Evolutionary conservation across 1,140 invertebrate genomes (phyloP).

Genomic region (Sitodiplosis mosellana): DNA sequence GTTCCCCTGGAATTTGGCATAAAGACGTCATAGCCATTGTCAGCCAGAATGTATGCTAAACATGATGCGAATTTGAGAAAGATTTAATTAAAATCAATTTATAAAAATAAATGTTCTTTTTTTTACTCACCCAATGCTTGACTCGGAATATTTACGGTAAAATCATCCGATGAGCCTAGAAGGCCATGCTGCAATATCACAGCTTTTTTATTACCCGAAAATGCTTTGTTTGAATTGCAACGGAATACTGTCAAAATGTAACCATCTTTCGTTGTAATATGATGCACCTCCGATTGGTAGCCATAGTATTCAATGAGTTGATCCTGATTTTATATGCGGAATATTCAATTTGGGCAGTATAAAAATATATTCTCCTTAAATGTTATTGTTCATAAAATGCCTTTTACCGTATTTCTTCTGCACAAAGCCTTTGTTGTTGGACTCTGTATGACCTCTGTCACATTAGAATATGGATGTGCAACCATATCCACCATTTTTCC

Average conservation of each 20-base stretch:
- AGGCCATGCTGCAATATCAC: slow-evolving; percentile 41
- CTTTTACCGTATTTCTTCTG: too few species aligned
- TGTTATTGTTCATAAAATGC: too few species aligned
- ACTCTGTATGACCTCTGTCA: too few species aligned
- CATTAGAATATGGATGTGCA: too few species aligned
- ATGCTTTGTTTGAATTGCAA: not conserved
- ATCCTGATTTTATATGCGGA: too few species aligned
- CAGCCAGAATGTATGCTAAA: slow-evolving; percentile 44
- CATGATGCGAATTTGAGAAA: slow-evolving; percentile 29
- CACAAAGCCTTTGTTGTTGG: too few species aligned
- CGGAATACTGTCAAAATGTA: slow-evolving; percentile 26
- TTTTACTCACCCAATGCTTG: slow-evolving; percentile 38
- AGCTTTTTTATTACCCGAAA: slow-evolving; percentile 3
- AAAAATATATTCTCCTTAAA: too few species aligned
- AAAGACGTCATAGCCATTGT: slow-evolving; percentile 57
- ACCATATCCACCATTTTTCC: too few species aligned
- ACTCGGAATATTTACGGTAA: slow-evolving; percentile 33
- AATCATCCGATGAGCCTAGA: slow-evolving; percentile 29
- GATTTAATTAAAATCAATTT: slow-evolving; percentile 34
- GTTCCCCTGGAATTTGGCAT: slow-evolving; percentile 26
- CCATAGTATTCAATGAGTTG: slow-evolving; percentile 16
- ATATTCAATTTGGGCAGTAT: too few species aligned
- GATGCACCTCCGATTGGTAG: slow-evolving; percentile 29
- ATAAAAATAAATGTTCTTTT: slow-evolving; percentile 38
- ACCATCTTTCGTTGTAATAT: slow-evolving; percentile 23